These are phyloP conservation scores for Helogale parvula DNA, from an alignment of 2,113 vertebrate species.

Conservation along the genomic window DNA sequence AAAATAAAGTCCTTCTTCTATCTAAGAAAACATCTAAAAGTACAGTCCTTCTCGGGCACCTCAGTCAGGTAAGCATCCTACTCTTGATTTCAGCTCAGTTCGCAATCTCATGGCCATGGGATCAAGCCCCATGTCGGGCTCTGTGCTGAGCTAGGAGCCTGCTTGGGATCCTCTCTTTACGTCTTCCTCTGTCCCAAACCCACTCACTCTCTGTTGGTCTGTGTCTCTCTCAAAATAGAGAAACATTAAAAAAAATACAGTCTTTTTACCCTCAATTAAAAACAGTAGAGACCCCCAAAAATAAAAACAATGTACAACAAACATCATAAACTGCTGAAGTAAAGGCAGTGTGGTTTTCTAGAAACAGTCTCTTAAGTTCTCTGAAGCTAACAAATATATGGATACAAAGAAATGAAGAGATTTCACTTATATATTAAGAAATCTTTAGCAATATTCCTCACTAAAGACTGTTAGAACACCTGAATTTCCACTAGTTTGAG, in stretches of 20 bases:
- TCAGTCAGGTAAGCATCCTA: too few species aligned
- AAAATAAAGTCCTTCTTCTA: background rate
- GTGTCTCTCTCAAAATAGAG: too few species aligned
- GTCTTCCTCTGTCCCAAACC: too few species aligned
- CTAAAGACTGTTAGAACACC: background rate
- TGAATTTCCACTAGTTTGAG: background rate
- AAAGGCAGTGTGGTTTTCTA: conserved; percentile 4
- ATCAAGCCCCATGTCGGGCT: too few species aligned
- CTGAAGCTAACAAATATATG: background rate
- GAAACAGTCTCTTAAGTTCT: conserved; percentile 8
- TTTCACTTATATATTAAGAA: background rate
- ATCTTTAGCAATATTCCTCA: background rate
- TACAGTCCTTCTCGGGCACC: background rate
- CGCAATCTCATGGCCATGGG: too few species aligned
- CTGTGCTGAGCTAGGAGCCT: too few species aligned
- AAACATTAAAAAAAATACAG: background rate
- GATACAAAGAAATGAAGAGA: background rate
- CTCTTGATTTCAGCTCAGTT: too few species aligned
- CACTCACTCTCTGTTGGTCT: too few species aligned
- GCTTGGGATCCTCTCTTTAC: too few species aligned
- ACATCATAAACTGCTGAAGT: conserved; percentile 7
- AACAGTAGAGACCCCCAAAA: background rate
- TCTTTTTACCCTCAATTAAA: conserved; percentile 26
- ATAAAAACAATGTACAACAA: conserved; percentile 7
- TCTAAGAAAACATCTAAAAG: conserved; percentile 22